Evolutionary conservation across 2,113 vertebrate species (phyloP).

Genomic region (Kryptolebias marmoratus): DNA sequence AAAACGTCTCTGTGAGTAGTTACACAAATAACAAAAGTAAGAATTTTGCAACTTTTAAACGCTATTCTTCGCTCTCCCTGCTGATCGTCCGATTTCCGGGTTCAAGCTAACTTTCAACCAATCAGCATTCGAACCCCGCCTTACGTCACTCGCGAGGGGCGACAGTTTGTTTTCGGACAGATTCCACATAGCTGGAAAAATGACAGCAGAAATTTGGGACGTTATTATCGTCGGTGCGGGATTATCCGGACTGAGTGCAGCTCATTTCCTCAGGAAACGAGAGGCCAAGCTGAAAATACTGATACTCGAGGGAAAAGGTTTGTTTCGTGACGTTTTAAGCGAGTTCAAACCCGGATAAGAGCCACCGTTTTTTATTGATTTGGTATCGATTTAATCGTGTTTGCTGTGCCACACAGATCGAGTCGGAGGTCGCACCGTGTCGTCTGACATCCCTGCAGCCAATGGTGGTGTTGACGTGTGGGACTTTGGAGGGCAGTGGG

Average conservation of each 20-base stretch:
- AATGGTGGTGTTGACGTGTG: conserved; percentile 71
- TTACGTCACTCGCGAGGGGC: neutral
- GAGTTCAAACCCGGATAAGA: no score
- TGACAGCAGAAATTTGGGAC: conserved; percentile 75
- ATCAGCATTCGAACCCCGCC: neutral
- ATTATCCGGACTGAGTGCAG: conserved; percentile 77
- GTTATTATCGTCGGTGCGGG: conserved; percentile 80
- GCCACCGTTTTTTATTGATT: no score
- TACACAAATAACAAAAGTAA: neutral
- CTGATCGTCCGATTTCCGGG: neutral
- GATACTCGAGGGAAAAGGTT: conserved; percentile 80
- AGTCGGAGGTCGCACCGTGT: conserved; percentile 77
- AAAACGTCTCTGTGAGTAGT: no score
- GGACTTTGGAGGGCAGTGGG: conserved; percentile 83
- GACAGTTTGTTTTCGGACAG: neutral
- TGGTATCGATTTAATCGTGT: neutral
- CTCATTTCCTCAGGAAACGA: conserved; percentile 66
- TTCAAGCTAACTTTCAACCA: neutral
- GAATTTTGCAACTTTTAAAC: no score
- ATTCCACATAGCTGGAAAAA: conserved; percentile 7
- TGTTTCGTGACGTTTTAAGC: neutral
- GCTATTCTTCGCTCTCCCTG: neutral
- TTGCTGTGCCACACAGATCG: conserved; percentile 62
- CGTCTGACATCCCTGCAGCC: conserved; percentile 67
- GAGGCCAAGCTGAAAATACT: conserved; percentile 64